A percentile compares a stretch with the other conserved stretches of the same genome.
Conservation (phyloP, 1,140 invertebrate species). For the Drosophila novamexicana region DNA sequence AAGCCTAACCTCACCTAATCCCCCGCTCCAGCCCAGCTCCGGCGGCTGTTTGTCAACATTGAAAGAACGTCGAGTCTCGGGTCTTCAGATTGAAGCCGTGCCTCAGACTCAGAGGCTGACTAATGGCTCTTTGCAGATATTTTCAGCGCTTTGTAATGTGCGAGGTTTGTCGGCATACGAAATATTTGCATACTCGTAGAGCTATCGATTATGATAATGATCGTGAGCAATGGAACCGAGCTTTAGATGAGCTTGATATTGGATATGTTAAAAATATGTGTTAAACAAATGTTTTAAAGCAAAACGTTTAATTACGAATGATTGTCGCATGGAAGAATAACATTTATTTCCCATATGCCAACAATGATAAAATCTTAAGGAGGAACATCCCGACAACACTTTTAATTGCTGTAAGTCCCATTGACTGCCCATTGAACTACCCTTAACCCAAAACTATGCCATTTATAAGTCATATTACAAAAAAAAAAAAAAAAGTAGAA, state of each 20-base stretch:
- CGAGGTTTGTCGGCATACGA: constrained; percentile 1
- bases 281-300: too few species aligned
- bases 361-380: too few species aligned
- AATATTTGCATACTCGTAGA: not conserved
- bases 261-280: too few species aligned
- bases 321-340: too few species aligned
- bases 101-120: not conserved
- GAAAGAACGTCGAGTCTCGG: constrained; percentile 15
- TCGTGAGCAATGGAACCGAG: too few species aligned
- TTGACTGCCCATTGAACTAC: constrained; percentile 5
- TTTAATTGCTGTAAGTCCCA: constrained; percentile 1
- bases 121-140: constrained; percentile 1
- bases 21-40: not conserved
- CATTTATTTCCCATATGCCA: too few species aligned
- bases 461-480: constrained; percentile 18
- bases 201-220: too few species aligned
- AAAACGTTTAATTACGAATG: too few species aligned
- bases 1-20: not conserved
- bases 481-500: not conserved
- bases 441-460: constrained; percentile 16
- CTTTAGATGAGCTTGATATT: too few species aligned
- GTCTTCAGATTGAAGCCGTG: not conserved
- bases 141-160: not conserved
- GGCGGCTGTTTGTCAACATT: constrained; percentile 41
- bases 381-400: not conserved